These are phyloP conservation scores for Ernsta delagoae DNA, from an alignment of 2,888 invertebrate species.

Conservation along the genomic window DNA sequence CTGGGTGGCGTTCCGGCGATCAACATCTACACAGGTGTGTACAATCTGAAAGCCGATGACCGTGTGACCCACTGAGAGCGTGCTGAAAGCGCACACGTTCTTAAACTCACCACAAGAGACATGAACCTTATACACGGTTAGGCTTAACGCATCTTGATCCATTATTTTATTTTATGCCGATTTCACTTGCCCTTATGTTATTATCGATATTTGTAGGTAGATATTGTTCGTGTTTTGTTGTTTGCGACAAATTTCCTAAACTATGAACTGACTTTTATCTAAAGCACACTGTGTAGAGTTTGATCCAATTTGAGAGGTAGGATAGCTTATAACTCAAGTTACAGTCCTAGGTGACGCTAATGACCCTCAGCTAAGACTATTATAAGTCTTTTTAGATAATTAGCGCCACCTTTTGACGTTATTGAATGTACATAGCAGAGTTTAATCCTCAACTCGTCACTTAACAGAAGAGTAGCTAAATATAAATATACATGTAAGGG, in stretches of 20 bases:
- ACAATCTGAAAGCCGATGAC: constrained; percentile 68
- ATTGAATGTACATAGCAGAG: too few relatives aligned
- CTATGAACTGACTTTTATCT: too few relatives aligned
- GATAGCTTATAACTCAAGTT: too few relatives aligned
- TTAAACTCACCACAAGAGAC: neutral
- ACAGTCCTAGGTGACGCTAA: too few relatives aligned
- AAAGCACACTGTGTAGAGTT: too few relatives aligned
- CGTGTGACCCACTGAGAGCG: constrained; percentile 59
- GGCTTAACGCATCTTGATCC: neutral
- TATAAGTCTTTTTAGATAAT: too few relatives aligned
- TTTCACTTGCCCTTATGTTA: neutral
- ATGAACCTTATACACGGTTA: constrained; percentile 10
- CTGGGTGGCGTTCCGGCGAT: neutral
- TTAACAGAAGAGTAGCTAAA: neutral
- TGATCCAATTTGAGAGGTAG: too few relatives aligned
- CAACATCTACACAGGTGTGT: constrained; percentile 43
- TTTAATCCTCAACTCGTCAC: neutral
- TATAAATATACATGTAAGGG: neutral
- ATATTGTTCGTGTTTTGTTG: too few relatives aligned
- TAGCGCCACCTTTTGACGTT: too few relatives aligned
- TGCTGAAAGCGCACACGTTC: constrained; percentile 53
- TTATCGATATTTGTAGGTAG: too few relatives aligned
- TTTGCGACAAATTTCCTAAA: too few relatives aligned
- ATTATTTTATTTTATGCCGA: neutral
- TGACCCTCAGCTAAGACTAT: too few relatives aligned